Conservation (phyloP, 2,113 vertebrate species). For the Ammodramus savannarum region DNA sequence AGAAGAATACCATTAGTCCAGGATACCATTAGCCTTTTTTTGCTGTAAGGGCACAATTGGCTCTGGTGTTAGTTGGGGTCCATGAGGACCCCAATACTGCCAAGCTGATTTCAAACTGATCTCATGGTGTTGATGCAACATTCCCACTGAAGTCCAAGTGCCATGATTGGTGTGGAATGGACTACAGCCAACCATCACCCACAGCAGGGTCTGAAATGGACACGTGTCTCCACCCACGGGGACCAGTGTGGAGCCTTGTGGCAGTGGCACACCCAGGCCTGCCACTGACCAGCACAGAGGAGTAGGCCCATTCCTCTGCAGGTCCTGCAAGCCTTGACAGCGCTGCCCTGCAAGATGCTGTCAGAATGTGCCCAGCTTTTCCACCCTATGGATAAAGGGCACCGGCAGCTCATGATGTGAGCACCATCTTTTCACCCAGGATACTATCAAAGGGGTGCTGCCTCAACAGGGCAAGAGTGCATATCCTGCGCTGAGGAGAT, state of each 20-base stretch:
- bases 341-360: background rate
- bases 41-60: background rate
- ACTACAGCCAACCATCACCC: background rate
- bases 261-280: background rate
- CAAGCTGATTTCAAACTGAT: background rate
- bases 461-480: background rate
- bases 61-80: background rate
- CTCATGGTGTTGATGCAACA: background rate
- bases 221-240: background rate
- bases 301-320: background rate
- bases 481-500: background rate
- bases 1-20: background rate
- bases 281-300: background rate
- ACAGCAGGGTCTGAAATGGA: background rate
- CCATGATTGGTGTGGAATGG: background rate
- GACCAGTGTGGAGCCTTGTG: rapidly evolving
- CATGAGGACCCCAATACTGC: background rate
- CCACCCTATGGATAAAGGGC: background rate
- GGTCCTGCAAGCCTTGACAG: background rate
- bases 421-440: background rate
- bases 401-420: background rate
- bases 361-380: background rate
- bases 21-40: background rate
- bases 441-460: background rate
- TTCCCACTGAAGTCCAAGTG: background rate